Base-by-base conservation (phyloP, 2,888 invertebrate genomes). In the Epinotia demarniana region DNA sequence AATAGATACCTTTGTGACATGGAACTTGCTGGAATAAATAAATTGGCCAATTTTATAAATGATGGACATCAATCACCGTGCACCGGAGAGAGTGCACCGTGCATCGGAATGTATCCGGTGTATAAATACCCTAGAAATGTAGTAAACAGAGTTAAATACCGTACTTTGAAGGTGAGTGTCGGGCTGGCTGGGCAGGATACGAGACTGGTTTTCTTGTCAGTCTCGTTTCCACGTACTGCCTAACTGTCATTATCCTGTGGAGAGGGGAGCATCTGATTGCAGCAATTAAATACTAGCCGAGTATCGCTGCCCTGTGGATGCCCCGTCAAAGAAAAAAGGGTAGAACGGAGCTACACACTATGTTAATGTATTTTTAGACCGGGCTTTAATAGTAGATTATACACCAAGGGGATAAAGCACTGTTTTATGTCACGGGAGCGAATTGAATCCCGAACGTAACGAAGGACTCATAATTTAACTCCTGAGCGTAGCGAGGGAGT, bases 241-340 rank as follows among this genome's bases (percentile, higher is more conserved):
- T 82, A 81, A 82, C 81, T 79, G 81, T 81, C 75, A 66, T 78
- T 79, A 77, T 80, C 79, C 81, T 80, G 77, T 76, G 33, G 55
- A 70, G 58, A 71, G 74, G 55, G 73, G 76, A 64, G 68, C 58
- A 16, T 68, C 58, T 69, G 72, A 68, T 76, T 72, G 75, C 71
- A 57, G 61, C 27, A 55, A 55, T 75, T 61, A 55, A 57, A 62
- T 61, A 62, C 70, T 55, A 72, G 63, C 46, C 19, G 71, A 39
- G 43, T 39, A 46, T 75, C 57, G 57, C 19, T 61, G 49, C 66
- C 27, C 13, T 39, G 16, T 61, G 57, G 46, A 58, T 70, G 60
- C 70, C 53, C 58, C 3, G n/a, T 16, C 2, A 43, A 18, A 49
- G 19, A 53, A 71, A 62, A 46, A 69, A 23, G 43, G 23, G 19